Base-by-base conservation (phyloP, 2,113 vertebrate genomes). In the Petrocephalus zakoni region DNA sequence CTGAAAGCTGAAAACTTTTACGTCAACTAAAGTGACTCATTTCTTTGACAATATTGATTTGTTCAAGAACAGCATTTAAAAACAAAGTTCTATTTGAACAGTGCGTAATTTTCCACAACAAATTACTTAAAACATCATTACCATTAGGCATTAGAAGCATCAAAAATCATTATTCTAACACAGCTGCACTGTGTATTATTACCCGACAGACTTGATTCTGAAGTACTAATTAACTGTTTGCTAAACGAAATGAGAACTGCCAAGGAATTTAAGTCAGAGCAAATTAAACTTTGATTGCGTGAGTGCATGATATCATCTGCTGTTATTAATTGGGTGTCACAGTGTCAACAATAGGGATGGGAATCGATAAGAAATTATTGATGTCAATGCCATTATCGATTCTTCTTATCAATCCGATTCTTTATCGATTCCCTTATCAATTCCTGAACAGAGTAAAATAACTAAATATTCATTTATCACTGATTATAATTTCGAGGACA, bases 221-320 rank as follows among this genome's bases (percentile, higher is more conserved):
- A 78, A 78, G 72, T 78, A 42, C 72, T 78, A 78, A 78, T 42
- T 78, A 78, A 78, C 72, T 78, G 72, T 78, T 78, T 78, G 72
- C 72, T 78, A 42, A 78, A 42, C 37, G 34, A 78, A 78, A 78
- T 78, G 72, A 78, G 34, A 78, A 78, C 72, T 78, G 72, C 72
- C 72, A 78, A 78, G 29, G 34, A 78, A 78, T 42, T 42, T 17
- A 78, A 34, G 34, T 78, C 34, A 78, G 29, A 78, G 72, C 72
- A 78, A 34, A 78, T 78, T 34, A 75, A 75, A 75, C 25, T 75
- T 75, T 75, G 68, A 75, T 34, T 37, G 25, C 34, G 15, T 37
- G 52, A 86, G 49, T 86, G 51, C n/a, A 19, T 25, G 51, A 34
- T 51, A 56, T 22, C 9, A 1, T 49, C 61, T 75, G 25, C 68